A percentile compares a stretch with the other conserved stretches of the same genome.
phyloP scores from a whole-genome alignment of 2,113 vertebrate species.

The Jaculus jaculus region DNA sequence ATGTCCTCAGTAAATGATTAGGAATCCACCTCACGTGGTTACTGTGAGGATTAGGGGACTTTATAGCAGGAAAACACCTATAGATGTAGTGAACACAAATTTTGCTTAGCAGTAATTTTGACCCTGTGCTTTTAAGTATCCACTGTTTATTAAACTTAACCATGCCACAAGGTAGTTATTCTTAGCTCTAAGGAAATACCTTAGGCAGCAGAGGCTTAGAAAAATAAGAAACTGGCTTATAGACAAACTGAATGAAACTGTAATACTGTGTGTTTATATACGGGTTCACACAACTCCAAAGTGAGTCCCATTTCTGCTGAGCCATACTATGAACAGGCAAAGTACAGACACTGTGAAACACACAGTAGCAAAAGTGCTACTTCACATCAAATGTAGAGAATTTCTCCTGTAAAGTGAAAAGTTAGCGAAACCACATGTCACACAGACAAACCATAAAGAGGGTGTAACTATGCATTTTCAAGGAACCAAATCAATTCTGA shows the following conservation, averaged over 20 bases:
- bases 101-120: background rate
- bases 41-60: background rate
- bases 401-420: background rate
- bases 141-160: background rate
- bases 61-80: background rate
- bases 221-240: background rate
- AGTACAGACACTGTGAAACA: accelerated
- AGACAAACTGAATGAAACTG: background rate
- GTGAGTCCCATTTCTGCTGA: background rate
- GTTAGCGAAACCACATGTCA: background rate
- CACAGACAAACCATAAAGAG: background rate
- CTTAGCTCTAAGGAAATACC: background rate
- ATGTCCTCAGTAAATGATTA: background rate
- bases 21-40: accelerated
- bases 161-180: background rate
- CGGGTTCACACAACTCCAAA: background rate
- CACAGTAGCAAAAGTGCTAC: background rate
- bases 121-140: background rate
- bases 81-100: background rate
- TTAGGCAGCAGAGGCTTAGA: background rate
- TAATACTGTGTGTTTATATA: background rate
- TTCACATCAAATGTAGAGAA: background rate
- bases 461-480: background rate
- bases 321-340: background rate
- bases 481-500: background rate